Percentiles rank a stretch among this genome's conserved stretches.
Conservation (phyloP, 2,797 vertebrate species). For the Tragelaphus eurycerus region DNA sequence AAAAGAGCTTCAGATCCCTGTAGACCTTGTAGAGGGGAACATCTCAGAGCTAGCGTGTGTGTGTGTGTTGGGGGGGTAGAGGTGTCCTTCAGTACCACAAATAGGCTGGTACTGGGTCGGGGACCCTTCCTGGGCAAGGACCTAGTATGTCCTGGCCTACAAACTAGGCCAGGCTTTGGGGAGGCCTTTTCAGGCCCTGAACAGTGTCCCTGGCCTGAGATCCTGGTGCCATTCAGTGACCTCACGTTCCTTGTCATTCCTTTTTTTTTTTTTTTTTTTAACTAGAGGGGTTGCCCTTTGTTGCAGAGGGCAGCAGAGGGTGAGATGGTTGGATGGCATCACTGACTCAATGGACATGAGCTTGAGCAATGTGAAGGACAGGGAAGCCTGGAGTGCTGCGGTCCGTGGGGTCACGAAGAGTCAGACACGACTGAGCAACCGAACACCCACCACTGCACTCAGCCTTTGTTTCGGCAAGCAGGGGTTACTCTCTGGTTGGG, state of each 20-base stretch:
- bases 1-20: background rate
- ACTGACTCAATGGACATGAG: background rate
- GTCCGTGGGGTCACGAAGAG: too few relatives aligned
- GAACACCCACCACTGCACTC: rapidly evolving
- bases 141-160: background rate
- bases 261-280: background rate
- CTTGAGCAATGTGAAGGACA: background rate
- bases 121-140: background rate
- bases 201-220: background rate
- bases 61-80: too few relatives aligned
- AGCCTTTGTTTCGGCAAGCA: background rate
- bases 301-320: background rate
- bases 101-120: background rate
- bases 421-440: too few relatives aligned
- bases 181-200: background rate
- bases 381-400: background rate
- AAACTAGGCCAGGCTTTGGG: background rate
- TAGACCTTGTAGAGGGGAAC: background rate
- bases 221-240: background rate
- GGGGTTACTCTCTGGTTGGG: background rate
- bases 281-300: background rate
- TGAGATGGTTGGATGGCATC: background rate
- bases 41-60: background rate
- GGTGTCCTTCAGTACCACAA: background rate
- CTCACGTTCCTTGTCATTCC: background rate